A percentile compares a stretch with the other conserved stretches of the same genome.
Conservation (phyloP, 2,113 vertebrate species). For the Hyla sarda region DNA sequence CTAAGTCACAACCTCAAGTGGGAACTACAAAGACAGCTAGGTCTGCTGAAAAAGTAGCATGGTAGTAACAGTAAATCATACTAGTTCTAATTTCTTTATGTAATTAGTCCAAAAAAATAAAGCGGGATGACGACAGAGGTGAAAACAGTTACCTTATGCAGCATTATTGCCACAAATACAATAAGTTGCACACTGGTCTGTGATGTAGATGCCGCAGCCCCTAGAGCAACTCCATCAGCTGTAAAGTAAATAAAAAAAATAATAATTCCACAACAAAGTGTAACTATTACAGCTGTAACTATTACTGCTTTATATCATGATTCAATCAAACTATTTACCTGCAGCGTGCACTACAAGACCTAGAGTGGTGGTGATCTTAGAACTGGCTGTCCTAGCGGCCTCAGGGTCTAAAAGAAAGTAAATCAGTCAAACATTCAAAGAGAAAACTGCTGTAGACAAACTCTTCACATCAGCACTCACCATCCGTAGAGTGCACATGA, state of each 20-base stretch:
- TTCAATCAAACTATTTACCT: conserved; percentile 72
- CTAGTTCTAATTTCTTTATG: too few species aligned
- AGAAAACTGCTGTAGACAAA: neutral
- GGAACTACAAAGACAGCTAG: too few species aligned
- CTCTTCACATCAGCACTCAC: conserved; percentile 69
- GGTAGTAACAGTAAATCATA: too few species aligned
- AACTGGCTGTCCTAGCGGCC: conserved; percentile 82
- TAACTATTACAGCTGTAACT: too few species aligned
- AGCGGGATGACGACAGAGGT: too few species aligned
- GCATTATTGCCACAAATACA: conserved; percentile 98
- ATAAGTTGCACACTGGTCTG: conserved; percentile 98
- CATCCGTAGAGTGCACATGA: conserved; percentile 89
- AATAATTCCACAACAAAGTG: neutral
- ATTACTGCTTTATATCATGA: neutral
- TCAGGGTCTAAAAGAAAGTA: conserved; percentile 84
- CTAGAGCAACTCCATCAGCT: conserved; percentile 96
- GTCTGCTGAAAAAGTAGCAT: too few species aligned
- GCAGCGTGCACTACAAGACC: conserved; percentile 97
- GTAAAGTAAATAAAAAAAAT: neutral
- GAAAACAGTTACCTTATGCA: conserved; percentile 88
- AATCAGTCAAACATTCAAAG: neutral
- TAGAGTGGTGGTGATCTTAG: conserved; percentile 95
- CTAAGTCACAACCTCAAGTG: too few species aligned
- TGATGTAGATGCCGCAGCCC: conserved; percentile 97
- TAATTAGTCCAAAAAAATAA: too few species aligned